Evolutionary conservation across 53 echinoderm and acorn worm species (phyloP), one percentile per base, ranked within the genome.

Genomic region (Pentamera pediparva): DNA sequence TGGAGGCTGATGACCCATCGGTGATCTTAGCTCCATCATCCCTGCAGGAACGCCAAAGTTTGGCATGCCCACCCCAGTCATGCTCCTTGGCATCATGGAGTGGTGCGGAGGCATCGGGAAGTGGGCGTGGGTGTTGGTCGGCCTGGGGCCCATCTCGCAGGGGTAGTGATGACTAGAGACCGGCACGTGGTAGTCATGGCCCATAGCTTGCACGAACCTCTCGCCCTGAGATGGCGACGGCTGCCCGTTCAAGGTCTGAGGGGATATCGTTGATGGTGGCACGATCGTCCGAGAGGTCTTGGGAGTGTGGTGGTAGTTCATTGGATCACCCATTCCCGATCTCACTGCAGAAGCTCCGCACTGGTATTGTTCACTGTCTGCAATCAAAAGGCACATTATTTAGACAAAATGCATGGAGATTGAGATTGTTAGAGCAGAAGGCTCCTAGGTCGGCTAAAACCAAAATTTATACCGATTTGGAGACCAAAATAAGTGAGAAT

Each of bases 1-100:
- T 27, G 73, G n/a, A 36, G 73, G 35, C 27, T 72, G 73, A 53
- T 72, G 73, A 26, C 38, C 26, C 35, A 52, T 72, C 19, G 73
- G 73, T 33, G 73, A 72, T 19, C 73, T 50, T 26, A 72, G 27
- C 53, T 72, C 73, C 73, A 72, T 72, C 73, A 72, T 72, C 1
- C 73, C 73, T 3, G 73, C 52, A 10, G 73, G 73, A 5, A 72
- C 55, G 0, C 35, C 22, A 49, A 72, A 72, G 2, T n/a, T 22
- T 7, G 21, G 36, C 17, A 72, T 32, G n/a, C 73, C 54, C 34
- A 47, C 70, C 3, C 70, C 70, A 18, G 70, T 29, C 18, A 72
- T 54, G 22, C 18, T 72, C n/a, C 34, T 51, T 0, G 35, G 35
- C 33, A 72, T 8, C 13, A 53, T 18, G 19, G 53, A 51, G 0